These are phyloP conservation scores for Halcyon malimbica DNA, from an alignment of 2,113 vertebrate species.

Conservation along the genomic window DNA sequence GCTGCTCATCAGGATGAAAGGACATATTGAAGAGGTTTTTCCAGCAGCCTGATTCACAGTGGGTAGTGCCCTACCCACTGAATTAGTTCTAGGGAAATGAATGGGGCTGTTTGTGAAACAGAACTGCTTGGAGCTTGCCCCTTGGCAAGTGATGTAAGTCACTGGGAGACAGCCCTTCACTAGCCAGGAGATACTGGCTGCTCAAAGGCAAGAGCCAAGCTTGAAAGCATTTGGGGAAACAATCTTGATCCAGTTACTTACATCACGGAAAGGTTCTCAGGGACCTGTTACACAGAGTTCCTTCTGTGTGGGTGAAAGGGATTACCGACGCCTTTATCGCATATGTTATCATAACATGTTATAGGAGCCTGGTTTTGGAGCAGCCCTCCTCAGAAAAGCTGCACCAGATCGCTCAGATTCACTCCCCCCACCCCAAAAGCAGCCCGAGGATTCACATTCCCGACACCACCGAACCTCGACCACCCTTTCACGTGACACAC, in stretches of 20 bases:
- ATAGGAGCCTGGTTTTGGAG: neutral
- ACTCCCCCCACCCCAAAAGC: neutral
- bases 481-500: rapidly evolving
- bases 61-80: neutral
- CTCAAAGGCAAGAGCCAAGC: neutral
- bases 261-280: neutral
- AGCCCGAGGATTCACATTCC: neutral
- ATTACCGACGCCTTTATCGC: neutral
- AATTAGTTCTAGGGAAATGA: constrained; percentile 17
- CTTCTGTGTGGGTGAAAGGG: rapidly evolving
- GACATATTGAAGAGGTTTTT: neutral
- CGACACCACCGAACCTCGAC: neutral
- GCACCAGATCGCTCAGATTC: neutral
- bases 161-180: neutral
- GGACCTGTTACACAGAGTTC: neutral
- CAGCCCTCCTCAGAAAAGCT: neutral
- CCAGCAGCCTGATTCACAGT: constrained; percentile 11
- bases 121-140: neutral
- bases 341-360: too few species aligned
- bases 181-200: neutral
- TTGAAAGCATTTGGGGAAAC: neutral
- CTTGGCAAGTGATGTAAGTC: neutral
- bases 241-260: neutral
- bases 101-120: constrained; percentile 14
- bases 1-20: neutral